These are phyloP conservation scores for Smutsia temminckii DNA, from an alignment of 2,797 vertebrate genomes.

Conservation along the genomic window DNA sequence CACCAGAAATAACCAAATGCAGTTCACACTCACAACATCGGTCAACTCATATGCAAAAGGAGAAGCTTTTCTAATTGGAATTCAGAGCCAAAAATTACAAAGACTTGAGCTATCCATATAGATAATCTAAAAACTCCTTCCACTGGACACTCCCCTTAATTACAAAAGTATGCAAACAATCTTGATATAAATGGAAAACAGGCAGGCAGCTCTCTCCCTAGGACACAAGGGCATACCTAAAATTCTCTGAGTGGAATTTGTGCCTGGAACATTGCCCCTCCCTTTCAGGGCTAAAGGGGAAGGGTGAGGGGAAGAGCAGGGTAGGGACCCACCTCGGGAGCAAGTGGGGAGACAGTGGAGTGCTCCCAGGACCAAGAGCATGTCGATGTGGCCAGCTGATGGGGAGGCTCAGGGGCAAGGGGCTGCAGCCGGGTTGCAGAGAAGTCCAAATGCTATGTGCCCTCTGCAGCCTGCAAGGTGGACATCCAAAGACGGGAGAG, in stretches of 20 bases:
- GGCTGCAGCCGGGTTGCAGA: not conserved
- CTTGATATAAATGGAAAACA: conserved; percentile 70
- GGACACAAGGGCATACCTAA: conserved; percentile 73
- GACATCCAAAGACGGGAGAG: not conserved
- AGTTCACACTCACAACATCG: conserved; percentile 76
- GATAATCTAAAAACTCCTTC: conserved; percentile 58
- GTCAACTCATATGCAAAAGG: conserved; percentile 71
- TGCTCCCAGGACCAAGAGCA: not conserved
- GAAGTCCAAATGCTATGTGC: not conserved
- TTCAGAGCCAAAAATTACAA: conserved; percentile 56
- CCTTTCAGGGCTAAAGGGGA: conserved; percentile 11
- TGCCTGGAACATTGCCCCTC: conserved; percentile 18
- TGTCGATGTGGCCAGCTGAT: not conserved
- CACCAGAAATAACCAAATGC: conserved; percentile 82
- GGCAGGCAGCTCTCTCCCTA: conserved; percentile 61
- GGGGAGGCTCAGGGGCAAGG: not conserved
- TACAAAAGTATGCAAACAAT: conserved; percentile 79
- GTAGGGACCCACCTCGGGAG: not conserved
- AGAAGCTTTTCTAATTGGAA: conserved; percentile 61
- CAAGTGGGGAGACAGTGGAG: not conserved
- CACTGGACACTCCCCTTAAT: conserved; percentile 71
- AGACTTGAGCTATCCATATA: conserved; percentile 33
- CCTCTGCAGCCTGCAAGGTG: not conserved
- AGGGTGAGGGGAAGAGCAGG: not conserved
- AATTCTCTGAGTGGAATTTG: conserved; percentile 64